A percentile compares a stretch with the other conserved stretches of the same genome.
phyloP scores from a whole-genome alignment of 1,140 invertebrate species.

The Lepeophtheirus salmonis region DNA sequence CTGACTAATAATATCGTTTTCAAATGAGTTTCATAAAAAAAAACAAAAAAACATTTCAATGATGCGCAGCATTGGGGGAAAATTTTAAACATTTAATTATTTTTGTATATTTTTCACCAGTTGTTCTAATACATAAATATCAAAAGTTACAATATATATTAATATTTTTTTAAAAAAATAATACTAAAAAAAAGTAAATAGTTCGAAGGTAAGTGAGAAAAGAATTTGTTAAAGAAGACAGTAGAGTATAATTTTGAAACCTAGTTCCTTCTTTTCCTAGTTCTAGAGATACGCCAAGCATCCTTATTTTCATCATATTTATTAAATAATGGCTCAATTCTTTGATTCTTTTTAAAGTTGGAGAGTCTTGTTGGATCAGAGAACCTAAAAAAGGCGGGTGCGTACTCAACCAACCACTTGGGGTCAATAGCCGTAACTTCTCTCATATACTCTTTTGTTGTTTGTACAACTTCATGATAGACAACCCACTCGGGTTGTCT shows the following conservation, averaged over 20 bases:
- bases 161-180: too few relatives aligned
- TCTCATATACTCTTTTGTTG: constrained; percentile 98
- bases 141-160: too few relatives aligned
- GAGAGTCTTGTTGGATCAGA: constrained; percentile 97
- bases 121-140: too few relatives aligned
- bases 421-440: constrained; percentile 98
- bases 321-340: constrained; percentile 91
- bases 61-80: too few relatives aligned
- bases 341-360: constrained; percentile 98
- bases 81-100: too few relatives aligned
- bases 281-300: constrained; percentile 92
- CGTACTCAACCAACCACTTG: constrained; percentile 98
- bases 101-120: too few relatives aligned
- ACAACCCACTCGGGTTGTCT: constrained; percentile 97
- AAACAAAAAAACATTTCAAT: too few relatives aligned
- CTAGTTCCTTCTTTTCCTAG: constrained; percentile 68
- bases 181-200: too few relatives aligned
- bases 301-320: constrained; percentile 95
- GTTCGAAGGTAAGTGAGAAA: too few relatives aligned
- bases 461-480: constrained; percentile 95
- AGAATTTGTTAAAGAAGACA: too few relatives aligned
- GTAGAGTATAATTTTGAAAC: background rate
- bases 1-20: too few relatives aligned
- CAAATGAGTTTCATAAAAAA: too few relatives aligned
- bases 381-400: constrained; percentile 96